Conservation (phyloP, 2,888 invertebrate genomes). For the Fragum whitleyi region DNA sequence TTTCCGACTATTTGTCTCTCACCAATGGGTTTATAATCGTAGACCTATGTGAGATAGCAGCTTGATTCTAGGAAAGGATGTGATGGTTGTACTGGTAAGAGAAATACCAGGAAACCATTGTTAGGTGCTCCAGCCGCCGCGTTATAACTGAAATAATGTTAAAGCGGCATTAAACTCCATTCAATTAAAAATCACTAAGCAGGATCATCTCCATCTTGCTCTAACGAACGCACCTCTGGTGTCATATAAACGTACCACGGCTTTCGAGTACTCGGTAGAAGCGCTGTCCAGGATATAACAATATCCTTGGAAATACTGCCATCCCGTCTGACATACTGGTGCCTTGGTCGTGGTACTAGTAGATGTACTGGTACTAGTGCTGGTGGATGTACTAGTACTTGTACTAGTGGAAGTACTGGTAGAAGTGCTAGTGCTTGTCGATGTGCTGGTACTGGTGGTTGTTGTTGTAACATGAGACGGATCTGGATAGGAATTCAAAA, state of each 20-base stretch:
- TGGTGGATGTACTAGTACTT: background rate
- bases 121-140: too few relatives aligned
- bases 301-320: background rate
- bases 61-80: too few relatives aligned
- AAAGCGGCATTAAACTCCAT: too few relatives aligned
- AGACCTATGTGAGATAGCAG: too few relatives aligned
- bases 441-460: background rate
- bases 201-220: too few relatives aligned
- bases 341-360: background rate
- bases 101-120: too few relatives aligned
- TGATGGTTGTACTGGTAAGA: too few relatives aligned
- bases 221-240: too few relatives aligned
- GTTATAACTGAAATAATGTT: too few relatives aligned
- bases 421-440: background rate
- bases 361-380: conserved; percentile 5
- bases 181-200: too few relatives aligned
- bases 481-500: background rate
- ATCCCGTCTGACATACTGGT: background rate
- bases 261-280: background rate
- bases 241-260: background rate
- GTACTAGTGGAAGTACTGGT: background rate
- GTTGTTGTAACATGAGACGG: background rate
- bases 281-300: background rate
- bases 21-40: too few relatives aligned
- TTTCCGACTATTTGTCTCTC: too few relatives aligned